Conservation (phyloP, 1,140 invertebrate species). For the Hypothenemus hampei region DNA sequence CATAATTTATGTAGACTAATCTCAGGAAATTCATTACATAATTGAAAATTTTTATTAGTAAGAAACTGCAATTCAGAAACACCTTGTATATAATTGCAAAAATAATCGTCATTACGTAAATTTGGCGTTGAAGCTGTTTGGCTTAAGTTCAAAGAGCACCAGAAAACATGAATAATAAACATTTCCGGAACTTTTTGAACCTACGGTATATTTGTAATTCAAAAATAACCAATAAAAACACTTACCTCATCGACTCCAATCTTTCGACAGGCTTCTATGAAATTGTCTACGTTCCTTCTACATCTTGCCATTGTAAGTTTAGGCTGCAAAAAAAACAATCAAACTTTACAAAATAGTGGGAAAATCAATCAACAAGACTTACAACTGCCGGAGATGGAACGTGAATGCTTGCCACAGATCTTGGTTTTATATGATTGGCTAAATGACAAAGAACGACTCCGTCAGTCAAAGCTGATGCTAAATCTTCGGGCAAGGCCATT, state of each 20-base stretch:
- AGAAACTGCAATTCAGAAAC: too few species aligned
- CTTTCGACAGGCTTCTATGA: conserved; percentile 86
- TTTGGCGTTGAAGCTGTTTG: too few species aligned
- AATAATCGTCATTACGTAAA: too few species aligned
- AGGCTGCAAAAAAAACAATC: conserved; percentile 58
- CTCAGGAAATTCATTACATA: too few species aligned
- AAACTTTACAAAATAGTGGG: neutral
- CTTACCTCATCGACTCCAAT: conserved; percentile 93
- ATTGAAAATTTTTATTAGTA: too few species aligned
- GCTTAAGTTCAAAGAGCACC: too few species aligned
- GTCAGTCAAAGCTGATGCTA: conserved; percentile 80
- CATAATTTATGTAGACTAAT: too few species aligned
- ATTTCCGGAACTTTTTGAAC: too few species aligned
- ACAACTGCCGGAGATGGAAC: conserved; percentile 92
- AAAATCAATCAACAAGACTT: conserved; percentile 44
- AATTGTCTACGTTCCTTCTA: conserved; percentile 92
- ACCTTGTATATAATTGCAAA: too few species aligned
- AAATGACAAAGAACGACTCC: conserved; percentile 92
- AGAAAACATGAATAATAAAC: too few species aligned
- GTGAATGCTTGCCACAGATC: conserved; percentile 88
- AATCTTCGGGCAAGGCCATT: conserved; percentile 81
- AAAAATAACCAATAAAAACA: too few species aligned
- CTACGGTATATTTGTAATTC: too few species aligned
- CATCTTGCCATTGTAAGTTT: conserved; percentile 91
- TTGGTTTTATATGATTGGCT: conserved; percentile 84